phyloP scores from a whole-genome alignment of 2,797 vertebrate species.

The Lophotriccus pileatus region DNA sequence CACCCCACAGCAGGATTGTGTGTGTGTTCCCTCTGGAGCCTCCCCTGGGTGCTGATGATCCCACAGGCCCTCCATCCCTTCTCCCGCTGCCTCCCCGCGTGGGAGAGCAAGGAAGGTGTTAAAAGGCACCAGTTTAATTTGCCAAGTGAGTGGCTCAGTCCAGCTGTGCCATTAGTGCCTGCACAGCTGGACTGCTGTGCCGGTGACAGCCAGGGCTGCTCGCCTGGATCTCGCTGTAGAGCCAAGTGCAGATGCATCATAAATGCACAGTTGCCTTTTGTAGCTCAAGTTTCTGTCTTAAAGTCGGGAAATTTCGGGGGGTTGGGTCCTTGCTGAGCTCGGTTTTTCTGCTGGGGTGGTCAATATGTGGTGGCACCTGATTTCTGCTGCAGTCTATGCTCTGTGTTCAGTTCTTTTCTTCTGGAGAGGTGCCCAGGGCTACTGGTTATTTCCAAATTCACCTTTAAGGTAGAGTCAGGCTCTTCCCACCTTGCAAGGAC shows the following conservation, averaged over 20 bases:
- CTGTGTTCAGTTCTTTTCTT: accelerated
- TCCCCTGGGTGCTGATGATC: not conserved
- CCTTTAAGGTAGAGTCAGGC: not conserved
- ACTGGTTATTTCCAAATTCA: not conserved
- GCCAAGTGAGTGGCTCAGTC: conserved; percentile 51
- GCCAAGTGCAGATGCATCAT: not conserved
- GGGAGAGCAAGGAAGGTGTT: not conserved
- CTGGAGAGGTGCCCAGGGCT: not conserved
- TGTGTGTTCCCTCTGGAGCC: not conserved
- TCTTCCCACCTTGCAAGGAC: not conserved
- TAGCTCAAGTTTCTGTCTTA: accelerated
- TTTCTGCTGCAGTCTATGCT: not conserved
- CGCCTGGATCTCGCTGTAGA: not conserved
- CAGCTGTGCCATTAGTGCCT: conserved; percentile 58
- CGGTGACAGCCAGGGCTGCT: conserved; percentile 20
- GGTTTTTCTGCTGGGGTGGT: accelerated
- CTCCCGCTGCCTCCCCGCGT: not conserved
- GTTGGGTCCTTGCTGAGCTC: not conserved
- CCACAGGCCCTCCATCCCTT: not conserved
- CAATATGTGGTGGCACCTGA: accelerated
- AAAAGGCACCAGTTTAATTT: conserved; percentile 60
- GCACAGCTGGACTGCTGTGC: conserved; percentile 36
- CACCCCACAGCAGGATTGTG: not conserved
- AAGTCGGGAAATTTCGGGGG: not conserved
- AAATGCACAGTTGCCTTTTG: not conserved